Percentiles rank a stretch among this genome's conserved stretches.
Evolutionary conservation across 23 tunicate genomes (phyloP).

Genomic region (Trididemnum miniatum): DNA sequence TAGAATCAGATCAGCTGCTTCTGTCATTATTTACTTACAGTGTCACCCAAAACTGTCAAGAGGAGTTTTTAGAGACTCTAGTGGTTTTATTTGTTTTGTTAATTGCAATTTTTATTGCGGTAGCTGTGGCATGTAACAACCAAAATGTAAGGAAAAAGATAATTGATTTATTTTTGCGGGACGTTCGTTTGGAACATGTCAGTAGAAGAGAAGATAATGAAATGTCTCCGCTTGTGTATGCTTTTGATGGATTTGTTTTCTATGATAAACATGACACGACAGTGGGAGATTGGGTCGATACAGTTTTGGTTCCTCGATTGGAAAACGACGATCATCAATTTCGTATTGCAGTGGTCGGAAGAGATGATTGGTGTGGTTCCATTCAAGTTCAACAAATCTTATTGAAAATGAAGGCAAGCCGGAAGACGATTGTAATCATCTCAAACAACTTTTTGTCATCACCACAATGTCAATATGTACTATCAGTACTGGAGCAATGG

Average conservation of each 20-base stretch:
- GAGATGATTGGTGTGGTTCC: constrained; percentile 35
- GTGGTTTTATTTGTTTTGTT: neutral
- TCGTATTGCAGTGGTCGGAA: constrained; percentile 5
- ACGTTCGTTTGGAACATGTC: neutral
- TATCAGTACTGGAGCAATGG: constrained; percentile 32
- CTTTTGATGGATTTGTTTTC: constrained; percentile 31
- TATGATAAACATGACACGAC: neutral
- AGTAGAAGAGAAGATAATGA: neutral
- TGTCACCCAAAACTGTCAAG: neutral
- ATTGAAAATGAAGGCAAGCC: constrained; percentile 25
- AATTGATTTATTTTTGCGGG: neutral
- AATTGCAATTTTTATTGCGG: neutral
- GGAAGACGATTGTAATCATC: constrained; percentile 19
- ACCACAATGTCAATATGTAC: constrained; percentile 16
- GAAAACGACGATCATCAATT: neutral
- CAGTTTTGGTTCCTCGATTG: constrained; percentile 9
- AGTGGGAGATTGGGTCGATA: constrained; percentile 34
- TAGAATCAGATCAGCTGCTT: neutral
- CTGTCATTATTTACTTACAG: constrained; percentile 17
- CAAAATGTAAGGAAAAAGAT: neutral
- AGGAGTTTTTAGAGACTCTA: neutral
- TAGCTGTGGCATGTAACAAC: neutral
- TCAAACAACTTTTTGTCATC: neutral
- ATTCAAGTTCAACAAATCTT: constrained; percentile 18
- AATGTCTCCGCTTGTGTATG: neutral